phyloP scores from a whole-genome alignment of 1,140 invertebrate genomes.

The Trichomalopsis sarcophagae region DNA sequence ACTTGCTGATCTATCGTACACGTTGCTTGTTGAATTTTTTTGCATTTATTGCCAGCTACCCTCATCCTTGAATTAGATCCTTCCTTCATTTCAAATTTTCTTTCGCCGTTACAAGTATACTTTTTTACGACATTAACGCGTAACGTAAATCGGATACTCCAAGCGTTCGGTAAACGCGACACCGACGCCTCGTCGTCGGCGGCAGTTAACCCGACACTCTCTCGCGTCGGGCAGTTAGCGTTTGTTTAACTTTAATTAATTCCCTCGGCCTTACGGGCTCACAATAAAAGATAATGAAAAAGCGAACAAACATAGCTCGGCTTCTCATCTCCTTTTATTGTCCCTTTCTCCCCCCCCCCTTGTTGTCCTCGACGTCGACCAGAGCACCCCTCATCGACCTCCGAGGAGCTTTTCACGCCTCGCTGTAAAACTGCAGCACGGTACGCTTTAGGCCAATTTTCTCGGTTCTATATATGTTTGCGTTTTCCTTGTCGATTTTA shows the following conservation, averaged over 20 bases:
- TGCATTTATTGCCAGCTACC: not conserved
- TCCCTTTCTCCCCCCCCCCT: conserved; percentile 27
- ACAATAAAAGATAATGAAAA: conserved; percentile 69
- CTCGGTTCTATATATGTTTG: not conserved
- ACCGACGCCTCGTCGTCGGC: no score
- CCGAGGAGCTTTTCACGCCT: not conserved
- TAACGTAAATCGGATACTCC: no score
- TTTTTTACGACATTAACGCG: no score
- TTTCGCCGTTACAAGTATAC: no score
- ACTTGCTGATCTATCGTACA: conserved; percentile 21
- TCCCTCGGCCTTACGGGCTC: conserved; percentile 50
- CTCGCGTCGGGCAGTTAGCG: conserved; percentile 58
- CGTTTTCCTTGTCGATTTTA: not conserved
- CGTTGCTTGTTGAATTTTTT: not conserved
- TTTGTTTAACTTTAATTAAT: conserved; percentile 72
- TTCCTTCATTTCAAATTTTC: no score
- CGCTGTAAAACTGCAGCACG: conserved; percentile 25
- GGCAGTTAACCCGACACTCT: conserved; percentile 64
- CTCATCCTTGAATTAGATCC: no score
- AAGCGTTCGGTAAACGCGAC: no score
- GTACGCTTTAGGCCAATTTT: not conserved
- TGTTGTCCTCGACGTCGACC: not conserved
- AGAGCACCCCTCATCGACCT: not conserved
- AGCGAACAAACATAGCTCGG: conserved; percentile 59
- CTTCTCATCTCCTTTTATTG: conserved; percentile 8